Evolutionary conservation across 2,113 vertebrate genomes (phyloP).

Genomic region (Sus scrofa): DNA sequence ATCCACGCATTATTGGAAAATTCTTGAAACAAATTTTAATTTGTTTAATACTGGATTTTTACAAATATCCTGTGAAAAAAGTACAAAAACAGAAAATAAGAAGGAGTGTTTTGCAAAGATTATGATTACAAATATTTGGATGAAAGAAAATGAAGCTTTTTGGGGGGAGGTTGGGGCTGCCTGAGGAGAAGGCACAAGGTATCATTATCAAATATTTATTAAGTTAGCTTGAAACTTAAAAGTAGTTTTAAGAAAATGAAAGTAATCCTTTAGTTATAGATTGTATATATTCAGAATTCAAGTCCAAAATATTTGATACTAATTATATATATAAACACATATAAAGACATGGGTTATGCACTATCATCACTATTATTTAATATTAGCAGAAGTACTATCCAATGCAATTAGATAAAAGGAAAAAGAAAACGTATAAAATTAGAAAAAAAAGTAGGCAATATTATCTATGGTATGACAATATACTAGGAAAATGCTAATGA

Average conservation of each 20-base stretch:
- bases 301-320: not conserved
- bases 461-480: not conserved
- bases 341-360: not conserved
- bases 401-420: not conserved
- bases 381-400: not conserved
- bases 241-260: not conserved
- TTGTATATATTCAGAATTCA: not conserved
- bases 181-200: not conserved
- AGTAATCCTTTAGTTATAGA: not conserved
- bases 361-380: not conserved
- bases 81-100: not conserved
- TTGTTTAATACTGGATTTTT: not conserved
- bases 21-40: not conserved
- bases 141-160: not conserved
- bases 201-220: not conserved
- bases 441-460: not conserved
- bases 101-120: not conserved
- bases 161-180: accelerated
- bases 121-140: not conserved
- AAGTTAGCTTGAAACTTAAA: not conserved
- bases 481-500: not conserved
- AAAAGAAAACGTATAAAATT: not conserved
- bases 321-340: not conserved
- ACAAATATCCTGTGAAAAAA: not conserved
- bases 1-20: not conserved